A percentile compares a stretch with the other conserved stretches of the same genome.
These are phyloP conservation scores for Drosophila peninsularis DNA, from an alignment of 2,888 invertebrate genomes.

Conservation along the genomic window DNA sequence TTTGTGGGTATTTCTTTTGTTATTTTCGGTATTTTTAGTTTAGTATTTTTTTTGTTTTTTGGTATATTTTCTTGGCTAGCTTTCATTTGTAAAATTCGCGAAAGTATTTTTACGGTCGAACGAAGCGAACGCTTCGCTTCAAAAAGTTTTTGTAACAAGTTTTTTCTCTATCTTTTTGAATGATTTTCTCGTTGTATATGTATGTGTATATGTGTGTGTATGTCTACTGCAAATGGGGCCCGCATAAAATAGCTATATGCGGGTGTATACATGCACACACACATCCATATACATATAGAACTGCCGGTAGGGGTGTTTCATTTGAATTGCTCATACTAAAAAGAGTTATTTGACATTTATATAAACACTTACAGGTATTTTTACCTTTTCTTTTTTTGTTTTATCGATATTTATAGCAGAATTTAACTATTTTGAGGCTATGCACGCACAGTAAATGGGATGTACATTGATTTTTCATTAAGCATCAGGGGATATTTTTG, in stretches of 20 bases:
- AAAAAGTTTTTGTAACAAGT: constrained; percentile 46
- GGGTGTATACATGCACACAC: constrained; percentile 25
- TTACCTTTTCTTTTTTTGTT: background rate
- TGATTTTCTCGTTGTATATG: constrained; percentile 8
- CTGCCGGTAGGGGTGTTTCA: constrained; percentile 76
- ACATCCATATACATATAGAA: constrained; percentile 47
- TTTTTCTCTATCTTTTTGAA: constrained; percentile 31
- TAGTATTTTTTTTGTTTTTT: background rate
- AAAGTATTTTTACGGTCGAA: constrained; percentile 42
- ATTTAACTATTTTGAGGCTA: constrained; percentile 31
- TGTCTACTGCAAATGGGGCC: constrained; percentile 27
- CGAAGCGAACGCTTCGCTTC: constrained; percentile 20
- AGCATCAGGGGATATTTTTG: constrained; percentile 17
- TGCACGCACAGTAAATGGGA: constrained; percentile 24
- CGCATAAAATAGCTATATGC: constrained; percentile 41
- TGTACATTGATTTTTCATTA: constrained; percentile 21
- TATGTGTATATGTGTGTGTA: background rate
- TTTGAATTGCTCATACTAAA: constrained; percentile 54
- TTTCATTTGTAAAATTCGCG: constrained; percentile 55
- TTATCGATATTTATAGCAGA: constrained; percentile 17
- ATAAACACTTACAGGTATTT: constrained; percentile 41
- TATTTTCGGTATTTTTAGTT: background rate
- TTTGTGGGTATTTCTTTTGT: background rate
- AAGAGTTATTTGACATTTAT: constrained; percentile 44
- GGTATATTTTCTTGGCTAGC: constrained; percentile 30